Conservation (phyloP, 2,888 invertebrate genomes). For the Protophormia terraenovae region DNA sequence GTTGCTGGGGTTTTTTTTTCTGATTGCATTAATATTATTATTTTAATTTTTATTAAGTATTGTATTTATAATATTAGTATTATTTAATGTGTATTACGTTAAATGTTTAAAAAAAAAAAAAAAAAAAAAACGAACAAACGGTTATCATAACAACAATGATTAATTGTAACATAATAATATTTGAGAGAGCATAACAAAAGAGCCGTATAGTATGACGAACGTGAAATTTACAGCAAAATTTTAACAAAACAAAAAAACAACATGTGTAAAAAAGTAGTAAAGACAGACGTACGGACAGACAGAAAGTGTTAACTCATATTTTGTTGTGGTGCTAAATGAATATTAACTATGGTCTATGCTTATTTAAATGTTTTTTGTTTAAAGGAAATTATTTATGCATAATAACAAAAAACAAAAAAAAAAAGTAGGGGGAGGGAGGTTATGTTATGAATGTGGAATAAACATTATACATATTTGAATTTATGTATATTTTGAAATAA, state of each 20-base stretch:
- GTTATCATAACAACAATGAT: slow-evolving; percentile 23
- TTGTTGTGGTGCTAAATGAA: slow-evolving; percentile 20
- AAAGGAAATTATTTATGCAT: slow-evolving; percentile 18
- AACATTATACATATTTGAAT: background rate
- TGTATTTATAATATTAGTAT: slow-evolving; percentile 26
- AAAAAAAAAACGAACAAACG: slow-evolving; percentile 4
- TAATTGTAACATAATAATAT: slow-evolving; percentile 41
- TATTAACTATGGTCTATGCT: slow-evolving; percentile 24
- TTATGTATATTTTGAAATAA: background rate
- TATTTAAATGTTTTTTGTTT: background rate
- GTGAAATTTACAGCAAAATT: slow-evolving; percentile 18
- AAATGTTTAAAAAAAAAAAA: slow-evolving; percentile 46
- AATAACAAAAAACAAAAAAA: background rate
- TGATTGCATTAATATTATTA: background rate
- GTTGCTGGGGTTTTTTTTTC: slow-evolving; percentile 19
- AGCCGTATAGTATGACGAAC: background rate
- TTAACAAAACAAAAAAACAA: slow-evolving; percentile 5
- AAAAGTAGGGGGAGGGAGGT: background rate
- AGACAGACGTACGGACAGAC: too few species aligned
- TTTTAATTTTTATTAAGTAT: background rate
- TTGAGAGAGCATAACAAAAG: slow-evolving; percentile 35
- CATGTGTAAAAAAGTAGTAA: too few species aligned
- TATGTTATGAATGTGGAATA: slow-evolving; percentile 6
- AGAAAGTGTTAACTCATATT: background rate
- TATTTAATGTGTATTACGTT: slow-evolving; percentile 44